A percentile compares a stretch with the other conserved stretches of the same genome.
These are phyloP conservation scores for Megaceryle maxima DNA, from an alignment of 2,113 vertebrate species.

Conservation along the genomic window DNA sequence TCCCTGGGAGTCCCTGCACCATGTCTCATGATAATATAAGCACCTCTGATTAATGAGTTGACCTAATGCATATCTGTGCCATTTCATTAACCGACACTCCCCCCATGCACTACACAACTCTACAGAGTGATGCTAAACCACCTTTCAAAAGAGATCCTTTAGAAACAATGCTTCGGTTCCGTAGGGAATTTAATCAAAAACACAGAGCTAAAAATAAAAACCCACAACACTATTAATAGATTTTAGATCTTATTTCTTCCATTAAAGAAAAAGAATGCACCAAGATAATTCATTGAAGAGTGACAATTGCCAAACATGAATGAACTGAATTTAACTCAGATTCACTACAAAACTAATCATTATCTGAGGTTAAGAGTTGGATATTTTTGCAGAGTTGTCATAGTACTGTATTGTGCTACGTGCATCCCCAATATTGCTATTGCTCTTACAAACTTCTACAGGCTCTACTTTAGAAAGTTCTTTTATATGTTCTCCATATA, in stretches of 20 bases:
- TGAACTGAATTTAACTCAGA: not conserved
- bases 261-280: not conserved
- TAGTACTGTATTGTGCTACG: not conserved
- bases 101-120: not conserved
- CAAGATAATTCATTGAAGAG: not conserved
- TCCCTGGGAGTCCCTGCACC: not conserved
- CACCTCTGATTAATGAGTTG: not conserved
- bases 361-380: not conserved
- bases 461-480: not conserved
- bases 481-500: not conserved
- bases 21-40: not conserved
- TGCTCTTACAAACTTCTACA: not conserved
- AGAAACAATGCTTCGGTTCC: not conserved
- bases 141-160: not conserved
- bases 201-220: not conserved
- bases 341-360: not conserved
- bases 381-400: not conserved
- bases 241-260: not conserved
- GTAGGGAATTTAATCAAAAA: not conserved
- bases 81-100: rapidly evolving
- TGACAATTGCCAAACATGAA: not conserved
- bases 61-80: not conserved
- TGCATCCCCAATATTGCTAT: not conserved
- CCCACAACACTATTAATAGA: not conserved
- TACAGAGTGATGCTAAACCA: not conserved